Evolutionary conservation across 2,113 vertebrate species (phyloP).

Genomic region (Agelaius phoeniceus): DNA sequence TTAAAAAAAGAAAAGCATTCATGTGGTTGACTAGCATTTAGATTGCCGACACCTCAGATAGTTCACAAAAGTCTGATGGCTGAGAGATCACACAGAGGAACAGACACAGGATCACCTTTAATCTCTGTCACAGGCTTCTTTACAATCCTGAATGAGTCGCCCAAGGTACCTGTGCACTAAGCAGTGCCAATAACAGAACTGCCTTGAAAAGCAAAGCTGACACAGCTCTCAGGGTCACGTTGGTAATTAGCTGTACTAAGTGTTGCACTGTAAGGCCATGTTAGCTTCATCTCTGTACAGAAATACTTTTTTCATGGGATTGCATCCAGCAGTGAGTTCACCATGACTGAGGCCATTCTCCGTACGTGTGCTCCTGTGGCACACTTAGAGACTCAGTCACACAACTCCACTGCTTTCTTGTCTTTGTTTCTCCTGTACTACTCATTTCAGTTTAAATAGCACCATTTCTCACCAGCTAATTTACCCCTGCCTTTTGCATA

Average conservation of each 20-base stretch:
- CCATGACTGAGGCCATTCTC: background rate
- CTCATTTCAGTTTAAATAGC: background rate
- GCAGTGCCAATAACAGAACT: background rate
- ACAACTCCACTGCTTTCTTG: background rate
- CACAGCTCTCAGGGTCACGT: background rate
- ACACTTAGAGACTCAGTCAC: background rate
- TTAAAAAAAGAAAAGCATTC: background rate
- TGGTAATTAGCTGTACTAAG: background rate
- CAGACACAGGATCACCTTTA: background rate
- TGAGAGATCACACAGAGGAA: background rate
- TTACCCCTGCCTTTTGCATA: background rate
- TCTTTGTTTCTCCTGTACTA: background rate
- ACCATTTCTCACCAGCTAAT: background rate
- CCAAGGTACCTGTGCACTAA: background rate
- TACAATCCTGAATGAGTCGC: background rate
- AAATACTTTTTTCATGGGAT: background rate
- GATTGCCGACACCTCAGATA: background rate
- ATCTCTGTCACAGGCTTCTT: background rate
- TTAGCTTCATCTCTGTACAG: background rate
- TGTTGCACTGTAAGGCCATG: background rate
- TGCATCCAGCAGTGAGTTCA: background rate
- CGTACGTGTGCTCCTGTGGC: fast-evolving
- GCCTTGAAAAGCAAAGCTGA: background rate
- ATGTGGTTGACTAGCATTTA: background rate
- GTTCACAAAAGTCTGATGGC: background rate